phyloP scores from a whole-genome alignment of 2,888 invertebrate species.

The Drosophila aldrichi region DNA sequence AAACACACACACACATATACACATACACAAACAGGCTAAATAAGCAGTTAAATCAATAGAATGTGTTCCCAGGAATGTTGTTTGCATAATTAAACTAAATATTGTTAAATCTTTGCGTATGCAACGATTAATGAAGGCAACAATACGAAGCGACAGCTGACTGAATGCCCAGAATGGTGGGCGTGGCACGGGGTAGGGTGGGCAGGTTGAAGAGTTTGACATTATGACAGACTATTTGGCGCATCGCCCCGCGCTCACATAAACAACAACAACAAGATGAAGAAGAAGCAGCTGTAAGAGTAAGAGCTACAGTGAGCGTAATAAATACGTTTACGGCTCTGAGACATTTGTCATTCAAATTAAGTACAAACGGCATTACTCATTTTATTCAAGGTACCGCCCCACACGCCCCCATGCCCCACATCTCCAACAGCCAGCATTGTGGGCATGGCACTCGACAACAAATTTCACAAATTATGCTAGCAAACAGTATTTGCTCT shows the following conservation, averaged over 20 bases:
- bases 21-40: constrained; percentile 1
- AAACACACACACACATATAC: constrained; percentile 3
- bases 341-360: constrained; percentile 75
- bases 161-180: constrained; percentile 22
- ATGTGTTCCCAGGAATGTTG: constrained; percentile 28
- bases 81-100: constrained; percentile 58
- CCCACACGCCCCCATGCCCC: background rate
- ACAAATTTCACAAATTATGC: constrained; percentile 33
- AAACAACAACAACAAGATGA: constrained; percentile 9
- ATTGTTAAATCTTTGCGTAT: constrained; percentile 48
- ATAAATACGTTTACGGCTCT: constrained; percentile 68
- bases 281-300: background rate
- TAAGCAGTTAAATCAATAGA: constrained; percentile 51
- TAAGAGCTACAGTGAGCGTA: constrained; percentile 44
- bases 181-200: background rate
- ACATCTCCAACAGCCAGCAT: background rate
- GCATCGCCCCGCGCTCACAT: background rate
- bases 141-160: constrained; percentile 51
- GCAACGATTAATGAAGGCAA: constrained; percentile 51
- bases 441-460: constrained; percentile 19
- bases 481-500: constrained; percentile 8
- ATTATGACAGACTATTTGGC: constrained; percentile 18
- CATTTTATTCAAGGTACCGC: constrained; percentile 37
- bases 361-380: constrained; percentile 74
- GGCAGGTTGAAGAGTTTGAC: background rate